phyloP scores from a whole-genome alignment of 1,140 invertebrate species.

The Chelonus insularis region DNA sequence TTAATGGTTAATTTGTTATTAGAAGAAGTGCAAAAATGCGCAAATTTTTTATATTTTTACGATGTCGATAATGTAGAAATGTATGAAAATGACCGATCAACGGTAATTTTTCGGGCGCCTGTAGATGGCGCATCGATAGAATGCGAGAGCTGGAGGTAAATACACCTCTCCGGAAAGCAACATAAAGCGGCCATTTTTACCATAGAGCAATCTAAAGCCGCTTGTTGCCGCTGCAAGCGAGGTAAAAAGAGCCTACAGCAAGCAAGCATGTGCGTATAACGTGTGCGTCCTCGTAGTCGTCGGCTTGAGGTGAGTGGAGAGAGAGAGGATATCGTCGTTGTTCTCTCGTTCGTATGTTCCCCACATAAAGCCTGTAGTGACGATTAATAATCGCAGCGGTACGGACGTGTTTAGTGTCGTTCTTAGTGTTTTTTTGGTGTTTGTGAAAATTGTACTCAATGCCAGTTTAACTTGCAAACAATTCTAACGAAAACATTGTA shows the following conservation, averaged over 20 bases:
- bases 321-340: neutral
- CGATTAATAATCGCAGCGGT: constrained; percentile 24
- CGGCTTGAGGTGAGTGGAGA: neutral
- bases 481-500: neutral
- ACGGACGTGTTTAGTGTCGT: constrained; percentile 12
- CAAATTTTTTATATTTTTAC: no score
- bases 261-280: constrained; percentile 8
- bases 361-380: constrained; percentile 14
- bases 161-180: no score
- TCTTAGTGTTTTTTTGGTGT: no score
- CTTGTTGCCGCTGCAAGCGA: constrained; percentile 13
- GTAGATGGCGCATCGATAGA: no score
- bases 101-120: no score
- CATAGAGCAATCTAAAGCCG: constrained; percentile 2
- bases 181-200: neutral
- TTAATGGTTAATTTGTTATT: no score
- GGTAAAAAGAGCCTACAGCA: neutral
- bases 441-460: no score
- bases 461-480: neutral
- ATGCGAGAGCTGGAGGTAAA: no score
- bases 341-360: constrained; percentile 4
- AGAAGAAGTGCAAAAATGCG: no score
- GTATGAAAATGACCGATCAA: no score
- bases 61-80: no score
- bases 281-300: constrained; percentile 16